These are phyloP conservation scores for Mus spicilegus DNA, from an alignment of 2,113 vertebrate species.

Conservation along the genomic window DNA sequence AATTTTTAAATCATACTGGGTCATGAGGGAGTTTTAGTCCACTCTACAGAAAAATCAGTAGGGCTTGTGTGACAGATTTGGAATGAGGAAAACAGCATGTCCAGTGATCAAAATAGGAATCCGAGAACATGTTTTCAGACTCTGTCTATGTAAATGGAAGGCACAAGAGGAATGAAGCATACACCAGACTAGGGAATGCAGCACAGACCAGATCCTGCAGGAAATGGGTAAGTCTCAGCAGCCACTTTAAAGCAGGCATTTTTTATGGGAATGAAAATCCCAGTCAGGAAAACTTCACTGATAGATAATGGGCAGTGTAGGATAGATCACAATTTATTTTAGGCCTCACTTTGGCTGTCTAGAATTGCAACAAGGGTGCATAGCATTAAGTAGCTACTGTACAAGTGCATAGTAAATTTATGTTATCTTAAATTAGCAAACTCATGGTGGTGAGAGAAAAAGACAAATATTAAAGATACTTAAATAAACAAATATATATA, in stretches of 20 bases:
- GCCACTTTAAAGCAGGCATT: not conserved
- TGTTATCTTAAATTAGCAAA: not conserved
- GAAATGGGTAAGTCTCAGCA: not conserved
- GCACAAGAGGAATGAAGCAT: not conserved
- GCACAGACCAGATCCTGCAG: not conserved
- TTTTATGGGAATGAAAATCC: not conserved
- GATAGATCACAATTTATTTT: not conserved
- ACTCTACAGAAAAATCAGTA: not conserved
- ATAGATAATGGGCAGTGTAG: not conserved
- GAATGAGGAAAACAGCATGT: not conserved
- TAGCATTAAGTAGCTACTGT: not conserved
- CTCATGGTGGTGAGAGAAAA: not conserved
- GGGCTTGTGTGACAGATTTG: not conserved
- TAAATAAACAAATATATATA: not conserved
- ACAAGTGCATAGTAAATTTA: not conserved
- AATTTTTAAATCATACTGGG: not conserved
- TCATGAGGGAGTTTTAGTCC: not conserved
- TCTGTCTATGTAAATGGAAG: not conserved
- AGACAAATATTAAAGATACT: not conserved
- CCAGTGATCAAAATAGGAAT: not conserved
- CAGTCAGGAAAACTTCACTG: not conserved
- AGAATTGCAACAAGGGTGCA: not conserved
- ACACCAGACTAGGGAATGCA: not conserved
- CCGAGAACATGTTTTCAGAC: not conserved
- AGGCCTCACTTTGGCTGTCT: not conserved